Percentiles rank a stretch among this genome's conserved stretches.
These are phyloP conservation scores for Sterrhoptilus dennistouni DNA, from an alignment of 2,113 vertebrate genomes.

Conservation along the genomic window DNA sequence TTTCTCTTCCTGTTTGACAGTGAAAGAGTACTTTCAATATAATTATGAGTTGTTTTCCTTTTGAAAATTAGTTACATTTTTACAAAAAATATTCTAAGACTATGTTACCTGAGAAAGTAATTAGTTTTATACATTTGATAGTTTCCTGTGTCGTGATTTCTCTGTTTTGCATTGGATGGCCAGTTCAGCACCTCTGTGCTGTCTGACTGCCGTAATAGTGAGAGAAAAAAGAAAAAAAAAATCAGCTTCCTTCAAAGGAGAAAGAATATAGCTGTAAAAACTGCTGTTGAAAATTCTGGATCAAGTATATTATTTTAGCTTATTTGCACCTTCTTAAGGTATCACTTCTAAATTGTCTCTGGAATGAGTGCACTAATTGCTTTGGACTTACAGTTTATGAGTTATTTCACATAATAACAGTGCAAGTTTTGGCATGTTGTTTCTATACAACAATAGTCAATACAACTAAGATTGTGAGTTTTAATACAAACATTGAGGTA, in stretches of 20 bases:
- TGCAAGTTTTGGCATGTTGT: neutral
- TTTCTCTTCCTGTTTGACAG: neutral
- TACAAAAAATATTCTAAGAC: neutral
- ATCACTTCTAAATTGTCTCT: neutral
- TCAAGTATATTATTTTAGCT: neutral
- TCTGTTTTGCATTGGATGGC: neutral
- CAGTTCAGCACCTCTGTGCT: neutral
- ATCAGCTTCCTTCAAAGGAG: neutral
- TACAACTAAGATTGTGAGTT: neutral
- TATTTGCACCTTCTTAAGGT: neutral
- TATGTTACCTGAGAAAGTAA: neutral
- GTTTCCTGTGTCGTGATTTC: neutral
- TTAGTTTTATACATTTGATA: neutral
- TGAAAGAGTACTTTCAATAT: neutral
- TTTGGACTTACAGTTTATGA: neutral
- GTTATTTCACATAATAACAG: neutral
- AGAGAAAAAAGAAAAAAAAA: neutral
- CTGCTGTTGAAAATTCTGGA: neutral
- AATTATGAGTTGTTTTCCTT: neutral
- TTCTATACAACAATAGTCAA: neutral
- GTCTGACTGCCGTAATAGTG: neutral
- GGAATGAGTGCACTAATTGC: neutral
- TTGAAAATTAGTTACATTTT: neutral
- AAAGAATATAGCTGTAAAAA: neutral
- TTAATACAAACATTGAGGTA: neutral